Percentiles rank a stretch among this genome's conserved stretches.
Evolutionary conservation across 2,797 vertebrate genomes (phyloP).

Genomic region (Tadarida brasiliensis): DNA sequence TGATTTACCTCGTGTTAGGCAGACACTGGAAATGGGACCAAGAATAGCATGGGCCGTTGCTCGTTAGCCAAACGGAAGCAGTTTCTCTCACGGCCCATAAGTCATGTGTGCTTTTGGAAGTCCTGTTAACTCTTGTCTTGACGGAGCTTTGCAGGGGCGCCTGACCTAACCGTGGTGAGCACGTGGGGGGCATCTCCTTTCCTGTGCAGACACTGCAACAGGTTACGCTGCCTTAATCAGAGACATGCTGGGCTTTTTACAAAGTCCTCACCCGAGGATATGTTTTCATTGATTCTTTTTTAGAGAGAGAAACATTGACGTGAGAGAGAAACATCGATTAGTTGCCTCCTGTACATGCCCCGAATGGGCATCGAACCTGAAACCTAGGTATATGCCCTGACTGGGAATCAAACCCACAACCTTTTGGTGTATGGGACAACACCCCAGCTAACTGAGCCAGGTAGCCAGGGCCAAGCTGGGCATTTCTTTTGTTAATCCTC

Average conservation of each 20-base stretch:
- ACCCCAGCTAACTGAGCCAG: too few relatives aligned
- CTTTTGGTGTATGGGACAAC: background rate
- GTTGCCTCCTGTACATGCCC: too few relatives aligned
- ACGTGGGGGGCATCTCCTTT: fast-evolving
- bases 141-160: background rate
- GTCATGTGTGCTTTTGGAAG: background rate
- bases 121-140: background rate
- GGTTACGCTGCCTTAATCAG: background rate
- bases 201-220: background rate
- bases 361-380: background rate
- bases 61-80: background rate
- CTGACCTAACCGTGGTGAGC: background rate
- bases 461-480: background rate
- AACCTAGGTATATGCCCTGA: background rate
- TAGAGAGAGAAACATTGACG: too few relatives aligned
- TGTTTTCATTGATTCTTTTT: too few relatives aligned
- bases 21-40: background rate
- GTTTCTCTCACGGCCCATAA: background rate
- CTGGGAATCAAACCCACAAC: background rate
- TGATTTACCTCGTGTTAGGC: background rate
- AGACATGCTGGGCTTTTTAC: background rate
- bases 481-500: too few relatives aligned
- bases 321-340: too few relatives aligned
- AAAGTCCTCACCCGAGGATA: too few relatives aligned
- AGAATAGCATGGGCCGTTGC: background rate